A percentile compares a stretch with the other conserved stretches of the same genome.
Evolutionary conservation across 2,113 vertebrate species (phyloP).

Genomic region (Colossoma macropomum): DNA sequence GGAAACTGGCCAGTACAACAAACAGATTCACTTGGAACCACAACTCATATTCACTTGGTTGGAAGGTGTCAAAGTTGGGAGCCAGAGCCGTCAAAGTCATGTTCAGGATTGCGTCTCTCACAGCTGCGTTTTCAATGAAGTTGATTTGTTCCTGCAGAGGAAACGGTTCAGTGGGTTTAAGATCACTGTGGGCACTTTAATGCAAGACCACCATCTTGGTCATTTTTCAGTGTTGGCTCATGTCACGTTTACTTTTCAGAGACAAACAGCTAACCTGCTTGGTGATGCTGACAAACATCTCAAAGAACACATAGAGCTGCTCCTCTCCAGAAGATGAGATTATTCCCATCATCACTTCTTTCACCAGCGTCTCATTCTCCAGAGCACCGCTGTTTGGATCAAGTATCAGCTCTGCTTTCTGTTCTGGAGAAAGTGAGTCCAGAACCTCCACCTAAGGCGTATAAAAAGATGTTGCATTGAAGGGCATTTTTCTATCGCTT

Average conservation of each 20-base stretch:
- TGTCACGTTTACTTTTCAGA: not conserved
- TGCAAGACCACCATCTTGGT: not conserved
- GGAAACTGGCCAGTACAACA: not conserved
- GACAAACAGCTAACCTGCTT: not conserved
- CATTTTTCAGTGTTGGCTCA: not conserved
- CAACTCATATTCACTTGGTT: not conserved
- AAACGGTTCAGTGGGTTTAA: not conserved
- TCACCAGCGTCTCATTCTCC: not conserved
- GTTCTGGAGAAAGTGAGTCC: not conserved
- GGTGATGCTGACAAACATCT: not conserved
- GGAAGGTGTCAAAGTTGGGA: not conserved
- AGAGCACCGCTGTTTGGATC: not conserved
- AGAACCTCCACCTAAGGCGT: not conserved
- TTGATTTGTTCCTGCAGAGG: not conserved
- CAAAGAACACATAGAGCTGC: not conserved
- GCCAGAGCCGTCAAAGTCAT: not conserved
- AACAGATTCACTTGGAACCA: not conserved
- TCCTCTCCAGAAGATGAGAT: not conserved
- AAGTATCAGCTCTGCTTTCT: not conserved
- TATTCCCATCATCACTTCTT: not conserved
- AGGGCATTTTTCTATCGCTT: not conserved
- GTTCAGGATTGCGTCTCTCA: not conserved
- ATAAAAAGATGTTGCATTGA: not conserved
- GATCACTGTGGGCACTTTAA: not conserved
- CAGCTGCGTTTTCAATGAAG: not conserved